Evolutionary conservation across 1,140 invertebrate species (phyloP), one percentile per base, ranked within the genome.

Genomic region (Myzus persicae): DNA sequence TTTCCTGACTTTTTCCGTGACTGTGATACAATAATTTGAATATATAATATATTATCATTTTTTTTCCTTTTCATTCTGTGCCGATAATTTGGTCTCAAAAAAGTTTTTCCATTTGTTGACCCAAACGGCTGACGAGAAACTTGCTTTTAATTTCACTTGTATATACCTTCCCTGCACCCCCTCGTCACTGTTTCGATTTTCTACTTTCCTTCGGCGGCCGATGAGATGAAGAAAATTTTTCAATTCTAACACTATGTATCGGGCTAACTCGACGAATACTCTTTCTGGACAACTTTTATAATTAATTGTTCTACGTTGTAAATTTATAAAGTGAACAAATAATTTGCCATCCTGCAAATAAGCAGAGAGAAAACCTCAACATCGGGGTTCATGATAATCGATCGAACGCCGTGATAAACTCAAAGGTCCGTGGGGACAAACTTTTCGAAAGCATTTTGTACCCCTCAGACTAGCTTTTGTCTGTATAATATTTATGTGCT

Each of bases 81-180:
- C 31, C 76, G 42, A 84, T 51, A 40, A 91, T 51, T 48, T 46
- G 76, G 76, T 81, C 67, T 36, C 31, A 14, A 81, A 91, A 81
- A 92, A 91, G 90, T 91, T 91, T 88, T 88, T 88, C 87, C 87
- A 88, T 88, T 88, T 88, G 87, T 88, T 48, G 44, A 48, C 42
- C 88, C 88, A 9, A 44, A 22, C 24, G 36, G 24, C 36, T 14
- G 36, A 54, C 24, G 24, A 40, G 4, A 89, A 51, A 89, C 20
- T 42, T 51, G 91, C n/a, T 38, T 92, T 82, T 84, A 92, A 51
- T 48, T 92, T 36, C 36, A 81, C 90, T 81, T 14, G 59, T 76
- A n/a, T 76, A 81, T 14, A 76, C 38, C 20, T 51, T 1, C 46
- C 9, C 46, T 22, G 0, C 48, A 20, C 22, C 2, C n/a, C 31